Evolutionary conservation across 2,888 invertebrate genomes (phyloP).

Genomic region (Latrodectus elegans): DNA sequence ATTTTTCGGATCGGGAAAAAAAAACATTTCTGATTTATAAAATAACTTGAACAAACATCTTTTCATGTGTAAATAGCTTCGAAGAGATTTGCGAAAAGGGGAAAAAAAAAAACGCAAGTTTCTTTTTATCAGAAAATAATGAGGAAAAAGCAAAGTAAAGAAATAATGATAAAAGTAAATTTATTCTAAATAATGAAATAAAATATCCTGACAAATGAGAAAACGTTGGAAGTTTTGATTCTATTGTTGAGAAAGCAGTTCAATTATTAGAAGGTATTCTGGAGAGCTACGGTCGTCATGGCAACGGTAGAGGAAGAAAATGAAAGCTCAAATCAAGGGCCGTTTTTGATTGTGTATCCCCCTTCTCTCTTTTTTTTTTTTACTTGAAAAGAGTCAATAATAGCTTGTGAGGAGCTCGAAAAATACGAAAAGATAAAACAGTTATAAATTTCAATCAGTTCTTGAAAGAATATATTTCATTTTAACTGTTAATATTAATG

Average conservation of each 20-base stretch:
- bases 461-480: too few relatives aligned
- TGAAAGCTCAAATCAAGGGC: background rate
- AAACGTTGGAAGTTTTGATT: conserved; percentile 27
- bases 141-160: background rate
- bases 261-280: conserved; percentile 58
- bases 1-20: too few relatives aligned
- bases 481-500: too few relatives aligned
- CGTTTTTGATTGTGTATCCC: too few relatives aligned
- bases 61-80: conserved; percentile 1
- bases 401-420: too few relatives aligned
- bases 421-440: too few relatives aligned
- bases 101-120: background rate
- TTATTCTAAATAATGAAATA: conserved; percentile 55
- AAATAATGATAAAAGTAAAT: conserved; percentile 47
- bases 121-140: conserved; percentile 4
- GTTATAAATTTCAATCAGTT: too few relatives aligned
- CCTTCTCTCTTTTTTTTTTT: too few relatives aligned
- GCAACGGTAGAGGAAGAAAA: conserved; percentile 13
- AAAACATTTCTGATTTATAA: background rate
- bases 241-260: conserved; percentile 58
- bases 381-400: too few relatives aligned
- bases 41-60: background rate
- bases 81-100: background rate
- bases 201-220: conserved; percentile 23
- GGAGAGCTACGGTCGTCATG: conserved; percentile 40